Percentiles rank a stretch among this genome's conserved stretches.
Evolutionary conservation across 2,113 vertebrate species (phyloP).

Genomic region (Brienomyrus longianalis): DNA sequence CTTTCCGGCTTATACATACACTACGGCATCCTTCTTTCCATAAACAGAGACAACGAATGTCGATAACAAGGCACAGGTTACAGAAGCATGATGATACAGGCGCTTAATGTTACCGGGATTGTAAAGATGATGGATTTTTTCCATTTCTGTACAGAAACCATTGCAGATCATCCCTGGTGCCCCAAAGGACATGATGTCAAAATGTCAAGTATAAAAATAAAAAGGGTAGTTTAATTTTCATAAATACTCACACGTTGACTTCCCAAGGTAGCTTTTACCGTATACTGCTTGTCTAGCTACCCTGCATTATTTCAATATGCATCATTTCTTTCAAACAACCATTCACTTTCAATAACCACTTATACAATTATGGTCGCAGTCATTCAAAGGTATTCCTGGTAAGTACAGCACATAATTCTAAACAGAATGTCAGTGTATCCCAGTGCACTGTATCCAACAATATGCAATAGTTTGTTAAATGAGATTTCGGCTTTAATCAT

Average conservation of each 20-base stretch:
- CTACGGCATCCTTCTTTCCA: background rate
- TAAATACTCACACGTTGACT: background rate
- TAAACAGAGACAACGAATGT: background rate
- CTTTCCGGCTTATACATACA: background rate
- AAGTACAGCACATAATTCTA: background rate
- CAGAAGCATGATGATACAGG: background rate
- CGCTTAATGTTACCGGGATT: background rate
- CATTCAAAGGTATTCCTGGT: background rate
- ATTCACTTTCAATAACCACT: background rate
- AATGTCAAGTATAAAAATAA: background rate
- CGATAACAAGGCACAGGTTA: background rate
- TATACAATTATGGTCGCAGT: background rate
- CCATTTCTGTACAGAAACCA: background rate
- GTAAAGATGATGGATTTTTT: background rate
- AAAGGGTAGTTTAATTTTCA: background rate
- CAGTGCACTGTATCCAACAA: background rate
- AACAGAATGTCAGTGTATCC: background rate
- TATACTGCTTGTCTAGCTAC: background rate
- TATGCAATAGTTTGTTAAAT: background rate
- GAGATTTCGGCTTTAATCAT: background rate
- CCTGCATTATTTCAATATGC: background rate
- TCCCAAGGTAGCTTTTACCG: background rate
- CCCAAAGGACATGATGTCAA: background rate
- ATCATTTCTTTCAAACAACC: background rate
- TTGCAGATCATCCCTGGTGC: background rate